Evolutionary conservation across 2,888 invertebrate species (phyloP).

Genomic region (Sycophila texana): DNA sequence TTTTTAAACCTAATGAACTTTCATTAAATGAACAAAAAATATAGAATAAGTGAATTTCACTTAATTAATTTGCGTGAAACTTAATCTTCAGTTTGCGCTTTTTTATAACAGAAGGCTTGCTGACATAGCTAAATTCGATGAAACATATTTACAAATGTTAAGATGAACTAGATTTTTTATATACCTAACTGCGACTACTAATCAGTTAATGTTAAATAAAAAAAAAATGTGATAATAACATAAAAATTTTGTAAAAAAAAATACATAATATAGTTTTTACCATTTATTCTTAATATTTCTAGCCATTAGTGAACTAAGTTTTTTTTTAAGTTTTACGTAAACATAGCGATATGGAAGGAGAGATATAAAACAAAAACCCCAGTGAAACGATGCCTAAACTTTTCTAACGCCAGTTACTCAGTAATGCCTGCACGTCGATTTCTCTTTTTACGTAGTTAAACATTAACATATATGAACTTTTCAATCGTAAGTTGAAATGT

Average conservation of each 20-base stretch:
- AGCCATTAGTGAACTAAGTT: constrained; percentile 5
- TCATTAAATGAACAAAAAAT: constrained; percentile 12
- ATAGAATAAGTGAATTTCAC: constrained; percentile 25
- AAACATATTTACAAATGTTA: constrained; percentile 17
- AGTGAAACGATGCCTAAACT: constrained; percentile 34
- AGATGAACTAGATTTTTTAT: constrained; percentile 22
- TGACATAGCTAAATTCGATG: constrained; percentile 20
- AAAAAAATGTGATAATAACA: constrained; percentile 54
- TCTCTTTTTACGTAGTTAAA: constrained; percentile 39
- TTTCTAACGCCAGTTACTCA: constrained; percentile 45
- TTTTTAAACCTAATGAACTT: constrained; percentile 38
- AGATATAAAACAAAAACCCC: too few relatives aligned
- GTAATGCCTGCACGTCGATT: constrained; percentile 53
- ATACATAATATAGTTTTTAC: constrained; percentile 24
- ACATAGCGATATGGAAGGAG: too few relatives aligned
- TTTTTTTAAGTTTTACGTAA: background rate
- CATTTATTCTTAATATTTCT: constrained; percentile 38
- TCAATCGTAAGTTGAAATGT: background rate
- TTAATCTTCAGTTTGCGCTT: constrained; percentile 30
- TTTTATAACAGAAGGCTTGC: constrained; percentile 16
- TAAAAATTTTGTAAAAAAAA: constrained; percentile 54
- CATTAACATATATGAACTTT: too few relatives aligned
- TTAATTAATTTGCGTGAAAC: constrained; percentile 43
- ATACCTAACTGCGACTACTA: constrained; percentile 36
- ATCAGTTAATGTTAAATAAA: constrained; percentile 42